A percentile compares a stretch with the other conserved stretches of the same genome.
Conservation (phyloP, 2,113 vertebrate species). For the Erpornis zantholeuca region DNA sequence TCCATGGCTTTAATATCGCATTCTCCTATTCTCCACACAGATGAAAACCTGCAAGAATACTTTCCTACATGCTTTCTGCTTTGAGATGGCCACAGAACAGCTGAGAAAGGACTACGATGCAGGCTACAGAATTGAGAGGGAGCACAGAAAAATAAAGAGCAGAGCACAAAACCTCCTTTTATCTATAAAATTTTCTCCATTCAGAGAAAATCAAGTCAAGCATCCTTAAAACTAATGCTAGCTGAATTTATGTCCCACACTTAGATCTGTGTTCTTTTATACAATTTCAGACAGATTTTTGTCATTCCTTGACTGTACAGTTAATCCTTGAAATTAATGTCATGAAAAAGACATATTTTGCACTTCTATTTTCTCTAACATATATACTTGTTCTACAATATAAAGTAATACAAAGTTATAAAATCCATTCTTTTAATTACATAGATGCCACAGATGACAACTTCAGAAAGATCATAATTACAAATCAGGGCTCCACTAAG, state of each 20-base stretch:
- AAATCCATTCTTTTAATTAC: background rate
- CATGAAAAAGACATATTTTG: background rate
- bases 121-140: background rate
- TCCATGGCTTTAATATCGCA: background rate
- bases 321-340: background rate
- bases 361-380: background rate
- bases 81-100: background rate
- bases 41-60: background rate
- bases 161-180: background rate
- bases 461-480: background rate
- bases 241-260: background rate
- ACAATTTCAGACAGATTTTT: background rate
- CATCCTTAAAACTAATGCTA: background rate
- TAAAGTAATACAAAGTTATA: background rate
- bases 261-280: background rate
- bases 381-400: background rate
- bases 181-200: background rate
- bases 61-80: background rate
- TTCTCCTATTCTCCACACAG: background rate
- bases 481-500: background rate
- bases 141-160: background rate
- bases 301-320: background rate
- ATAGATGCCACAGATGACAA: background rate
- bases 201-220: conserved; percentile 2
- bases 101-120: background rate